Percentiles rank a stretch among this genome's conserved stretches.
Evolutionary conservation across 2,888 invertebrate genomes (phyloP).

Genomic region (Ichneumon xanthorius): DNA sequence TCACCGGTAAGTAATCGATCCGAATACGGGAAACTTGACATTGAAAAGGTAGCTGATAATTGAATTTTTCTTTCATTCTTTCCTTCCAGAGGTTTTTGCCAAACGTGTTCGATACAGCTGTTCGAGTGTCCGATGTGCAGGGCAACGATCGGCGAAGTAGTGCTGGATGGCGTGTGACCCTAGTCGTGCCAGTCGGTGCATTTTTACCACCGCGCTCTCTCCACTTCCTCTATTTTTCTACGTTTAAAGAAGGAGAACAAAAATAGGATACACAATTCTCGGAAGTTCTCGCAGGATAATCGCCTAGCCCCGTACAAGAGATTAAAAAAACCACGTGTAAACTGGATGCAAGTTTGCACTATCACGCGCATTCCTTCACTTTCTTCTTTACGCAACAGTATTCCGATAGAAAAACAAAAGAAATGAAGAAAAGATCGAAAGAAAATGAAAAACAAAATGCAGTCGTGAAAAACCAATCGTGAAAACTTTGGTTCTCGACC

Average conservation of each 20-base stretch:
- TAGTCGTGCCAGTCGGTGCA: constrained; percentile 67
- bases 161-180: constrained; percentile 85
- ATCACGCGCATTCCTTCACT: constrained; percentile 68
- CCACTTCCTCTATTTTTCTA: constrained; percentile 48
- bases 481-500: neutral
- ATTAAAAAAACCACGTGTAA: constrained; percentile 31
- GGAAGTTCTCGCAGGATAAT: constrained; percentile 49
- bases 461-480: constrained; percentile 1
- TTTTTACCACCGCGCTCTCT: constrained; percentile 52
- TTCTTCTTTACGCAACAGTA: constrained; percentile 74
- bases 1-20: constrained; percentile 89
- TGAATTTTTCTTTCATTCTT: constrained; percentile 76
- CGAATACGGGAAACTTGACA: neutral
- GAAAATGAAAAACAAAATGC: constrained; percentile 15
- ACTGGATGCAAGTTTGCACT: constrained; percentile 51
- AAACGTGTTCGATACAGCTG: constrained; percentile 91
- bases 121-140: constrained; percentile 96
- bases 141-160: constrained; percentile 87
- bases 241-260: constrained; percentile 12
- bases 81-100: constrained; percentile 92
- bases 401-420: constrained; percentile 63
- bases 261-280: constrained; percentile 33
- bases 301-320: constrained; percentile 30
- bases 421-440: constrained; percentile 12
- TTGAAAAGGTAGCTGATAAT: neutral